Evolutionary conservation across 1,140 invertebrate genomes (phyloP), one percentile per base, ranked within the genome.

Genomic region (Popillia japonica): DNA sequence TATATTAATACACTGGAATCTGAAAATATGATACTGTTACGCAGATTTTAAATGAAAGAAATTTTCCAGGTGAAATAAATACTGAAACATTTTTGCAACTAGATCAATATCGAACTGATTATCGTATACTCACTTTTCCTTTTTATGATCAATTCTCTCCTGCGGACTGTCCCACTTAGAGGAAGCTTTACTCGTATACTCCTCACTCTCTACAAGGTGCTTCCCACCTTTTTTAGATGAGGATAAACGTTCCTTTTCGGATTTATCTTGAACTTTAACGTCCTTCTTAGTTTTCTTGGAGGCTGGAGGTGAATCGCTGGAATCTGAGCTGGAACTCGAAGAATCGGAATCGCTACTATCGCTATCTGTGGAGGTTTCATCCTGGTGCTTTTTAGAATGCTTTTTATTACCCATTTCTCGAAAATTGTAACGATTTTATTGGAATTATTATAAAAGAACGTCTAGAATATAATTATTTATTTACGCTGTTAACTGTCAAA

Each of bases 61-160:
- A 68, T 55, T 55, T 55, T 55, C 48, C 61, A 68, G 61, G 61
- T 68, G 61, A 68, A 68, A 68, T 68, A 68, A 68, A 27, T 23
- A 68, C 61, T 68, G 61, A 68, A 68, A 68, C 61, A 68, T 68
- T 68, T 68, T 27, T 34, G 61, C 61, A 68, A 14, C 7, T 68
- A 68, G 61, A 34, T 68, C 61, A 68, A 68, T 68, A 68, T 27
- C 11, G 22, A 22, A 68, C 7, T 27, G 10, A 27, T 27, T 27
- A 27, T 68, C 14, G 4, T 68, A 22, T 68, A 68, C 61, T 68
- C 61, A 68, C 61, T 68, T 68, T 1, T 68, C 61, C 14, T 17
- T 55, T 8, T 22, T 23, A 10, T 34, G 20, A 20, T 68, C 61
- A 22, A 22, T 22, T 34, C 22, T 68, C 7, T 68, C 20, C 22